Evolutionary conservation across 1,140 invertebrate genomes (phyloP), one percentile per base, ranked within the genome.

Genomic region (Aphelenchoides fujianensis): DNA sequence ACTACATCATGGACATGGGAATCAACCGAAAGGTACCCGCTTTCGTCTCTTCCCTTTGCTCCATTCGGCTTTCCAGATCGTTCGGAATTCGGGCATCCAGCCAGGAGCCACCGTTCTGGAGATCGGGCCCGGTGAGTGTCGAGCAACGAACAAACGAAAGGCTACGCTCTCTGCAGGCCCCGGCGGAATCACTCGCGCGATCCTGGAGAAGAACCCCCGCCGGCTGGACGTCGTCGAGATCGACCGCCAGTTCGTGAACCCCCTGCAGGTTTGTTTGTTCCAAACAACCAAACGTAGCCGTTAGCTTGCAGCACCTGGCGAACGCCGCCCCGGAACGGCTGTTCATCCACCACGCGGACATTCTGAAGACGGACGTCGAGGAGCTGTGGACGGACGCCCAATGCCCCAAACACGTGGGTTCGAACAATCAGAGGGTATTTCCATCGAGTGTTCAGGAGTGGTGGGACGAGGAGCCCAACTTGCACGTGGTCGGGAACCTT

Each of bases 1-100:
- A 99, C 85, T 99, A 98, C 87, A 85, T 99, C 0, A 88, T 98
- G 86, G 91, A 98, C 85, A 89, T 91, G 82, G 88, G 90, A 55
- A 77, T 97, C 0, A 91, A 90, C 1, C 53, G 83, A 73, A 84
- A 85, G 71, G 82, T 83, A 27, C 12, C 53, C n/a, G n/a, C n/a
- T n/a, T n/a, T n/a, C n/a, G n/a, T n/a, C n/a, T n/a, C n/a, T n/a
- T n/a, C n/a, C n/a, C n/a, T n/a, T n/a, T n/a, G n/a, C n/a, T n/a
- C n/a, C n/a, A n/a, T n/a, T n/a, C n/a, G n/a, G n/a, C n/a, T n/a
- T 23, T 76, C 35, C 53, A 83, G 82, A 78, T 83, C 12, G 81
- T 74, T 12, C 57, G 70, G 5, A 27, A 59, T 19, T 75, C 83
- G 30, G 92, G 93, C 7, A 88, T 88, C 30, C 86, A 93, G 1